A percentile compares a stretch with the other conserved stretches of the same genome.
phyloP scores from a whole-genome alignment of 2,888 invertebrate species.

The Dasypolia templi region DNA sequence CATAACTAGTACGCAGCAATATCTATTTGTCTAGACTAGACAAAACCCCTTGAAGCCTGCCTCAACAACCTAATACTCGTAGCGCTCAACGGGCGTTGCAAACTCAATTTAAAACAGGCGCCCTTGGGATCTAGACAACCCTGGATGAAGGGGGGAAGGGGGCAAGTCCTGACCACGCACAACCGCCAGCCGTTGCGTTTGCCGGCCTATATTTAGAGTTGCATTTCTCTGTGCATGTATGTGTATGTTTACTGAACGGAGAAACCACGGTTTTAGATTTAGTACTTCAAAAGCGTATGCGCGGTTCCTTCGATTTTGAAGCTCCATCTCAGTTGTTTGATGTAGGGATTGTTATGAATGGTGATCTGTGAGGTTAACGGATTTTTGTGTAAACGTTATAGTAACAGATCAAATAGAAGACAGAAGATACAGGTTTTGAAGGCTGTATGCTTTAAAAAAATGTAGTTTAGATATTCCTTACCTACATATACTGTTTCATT shows the following conservation, averaged over 20 bases:
- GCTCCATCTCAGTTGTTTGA: conserved; percentile 50
- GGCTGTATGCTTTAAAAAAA: too few relatives aligned
- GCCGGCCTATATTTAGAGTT: conserved; percentile 87
- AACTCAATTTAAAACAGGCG: conserved; percentile 68
- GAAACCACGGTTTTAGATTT: conserved; percentile 61
- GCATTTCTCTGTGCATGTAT: conserved; percentile 77
- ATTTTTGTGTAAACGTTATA: conserved; percentile 22
- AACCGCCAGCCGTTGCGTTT: conserved; percentile 78
- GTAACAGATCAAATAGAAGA: background rate
- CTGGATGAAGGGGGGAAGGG: conserved; percentile 69
- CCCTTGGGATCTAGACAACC: conserved; percentile 77
- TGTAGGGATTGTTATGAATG: conserved; percentile 32
- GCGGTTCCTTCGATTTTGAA: conserved; percentile 53
- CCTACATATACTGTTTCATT: too few relatives aligned
- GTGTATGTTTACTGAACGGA: conserved; percentile 68
- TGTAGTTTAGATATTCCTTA: too few relatives aligned
- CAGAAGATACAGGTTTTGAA: background rate
- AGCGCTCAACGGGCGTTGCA: conserved; percentile 57
- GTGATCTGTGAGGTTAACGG: conserved; percentile 1
- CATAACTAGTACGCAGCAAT: background rate
- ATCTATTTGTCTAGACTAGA: conserved; percentile 42
- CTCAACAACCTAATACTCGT: conserved; percentile 53
- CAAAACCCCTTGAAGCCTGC: conserved; percentile 48
- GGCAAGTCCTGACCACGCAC: conserved; percentile 87
- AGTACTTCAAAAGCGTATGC: conserved; percentile 56